These are phyloP conservation scores for Python bivittatus DNA, from an alignment of 2,113 vertebrate species.

Conservation along the genomic window DNA sequence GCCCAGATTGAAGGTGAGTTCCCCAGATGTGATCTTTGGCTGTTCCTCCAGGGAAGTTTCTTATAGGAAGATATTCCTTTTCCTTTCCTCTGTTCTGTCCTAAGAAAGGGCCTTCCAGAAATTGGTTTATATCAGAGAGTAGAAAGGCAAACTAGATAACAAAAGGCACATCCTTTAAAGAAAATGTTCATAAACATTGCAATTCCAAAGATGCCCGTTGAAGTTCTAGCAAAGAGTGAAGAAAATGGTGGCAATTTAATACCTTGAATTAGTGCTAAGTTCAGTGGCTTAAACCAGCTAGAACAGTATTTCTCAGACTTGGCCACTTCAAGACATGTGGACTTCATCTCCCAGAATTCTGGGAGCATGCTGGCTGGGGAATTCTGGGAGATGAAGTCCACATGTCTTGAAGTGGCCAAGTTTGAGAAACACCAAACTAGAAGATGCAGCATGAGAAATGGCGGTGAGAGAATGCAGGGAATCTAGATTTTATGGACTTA, in stretches of 20 bases:
- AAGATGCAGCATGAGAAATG: too few species aligned
- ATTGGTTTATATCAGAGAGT: not conserved
- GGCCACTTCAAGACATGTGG: too few species aligned
- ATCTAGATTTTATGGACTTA: too few species aligned
- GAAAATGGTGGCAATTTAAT: not conserved
- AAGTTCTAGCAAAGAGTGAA: not conserved
- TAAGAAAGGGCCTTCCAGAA: not conserved
- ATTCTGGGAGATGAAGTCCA: too few species aligned
- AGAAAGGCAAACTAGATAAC: not conserved
- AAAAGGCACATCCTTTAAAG: not conserved
- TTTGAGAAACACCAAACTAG: too few species aligned
- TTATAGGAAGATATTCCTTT: too few species aligned
- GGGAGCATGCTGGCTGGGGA: too few species aligned
- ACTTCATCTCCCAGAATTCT: too few species aligned
- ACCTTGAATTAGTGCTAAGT: not conserved
- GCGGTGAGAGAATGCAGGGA: too few species aligned
- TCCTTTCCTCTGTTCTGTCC: not conserved
- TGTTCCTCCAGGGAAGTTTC: not conserved
- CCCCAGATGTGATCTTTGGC: not conserved
- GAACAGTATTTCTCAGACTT: too few species aligned
- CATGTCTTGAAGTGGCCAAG: too few species aligned
- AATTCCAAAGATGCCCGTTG: not conserved
- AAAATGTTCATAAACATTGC: too few species aligned
- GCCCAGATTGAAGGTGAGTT: conserved; percentile 61
- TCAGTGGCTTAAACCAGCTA: not conserved